phyloP scores from a whole-genome alignment of 2,797 vertebrate species.

The Molothrus ater region DNA sequence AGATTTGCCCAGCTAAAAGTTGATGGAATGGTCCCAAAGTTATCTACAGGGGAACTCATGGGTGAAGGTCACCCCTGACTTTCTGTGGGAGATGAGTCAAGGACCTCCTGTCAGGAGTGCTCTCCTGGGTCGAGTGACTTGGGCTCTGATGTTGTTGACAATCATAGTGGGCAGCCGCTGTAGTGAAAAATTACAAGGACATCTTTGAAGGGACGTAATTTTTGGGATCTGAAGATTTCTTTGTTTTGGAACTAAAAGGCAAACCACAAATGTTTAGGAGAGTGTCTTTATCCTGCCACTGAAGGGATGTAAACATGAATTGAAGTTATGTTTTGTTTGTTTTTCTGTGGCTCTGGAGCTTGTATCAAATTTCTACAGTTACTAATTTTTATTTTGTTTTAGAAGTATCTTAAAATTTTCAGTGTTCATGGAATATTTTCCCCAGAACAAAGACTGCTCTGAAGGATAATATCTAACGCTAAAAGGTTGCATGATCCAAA shows the following conservation, averaged over 20 bases:
- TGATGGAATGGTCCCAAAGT: background rate
- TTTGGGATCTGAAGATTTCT: background rate
- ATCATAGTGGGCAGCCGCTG: background rate
- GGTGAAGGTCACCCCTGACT: background rate
- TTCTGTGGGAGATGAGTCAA: background rate
- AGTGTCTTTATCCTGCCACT: background rate
- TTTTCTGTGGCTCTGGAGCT: background rate
- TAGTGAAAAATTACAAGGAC: background rate
- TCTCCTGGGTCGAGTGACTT: background rate
- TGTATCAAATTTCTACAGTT: background rate
- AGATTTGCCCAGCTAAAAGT: background rate
- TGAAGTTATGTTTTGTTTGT: background rate
- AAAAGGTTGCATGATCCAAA: background rate
- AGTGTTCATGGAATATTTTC: slow-evolving; percentile 3
- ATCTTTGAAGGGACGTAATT: background rate
- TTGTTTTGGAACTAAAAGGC: background rate
- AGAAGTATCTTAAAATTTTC: slow-evolving; percentile 8
- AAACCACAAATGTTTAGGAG: background rate
- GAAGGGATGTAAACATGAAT: background rate
- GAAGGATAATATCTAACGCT: slow-evolving; percentile 27
- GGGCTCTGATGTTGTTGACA: background rate
- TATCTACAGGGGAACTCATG: background rate
- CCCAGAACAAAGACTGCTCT: slow-evolving; percentile 6
- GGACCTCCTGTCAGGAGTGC: background rate
- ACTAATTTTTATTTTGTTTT: slow-evolving; percentile 3